Evolutionary conservation across 2,113 vertebrate genomes (phyloP).

Genomic region (Talpa occidentalis): DNA sequence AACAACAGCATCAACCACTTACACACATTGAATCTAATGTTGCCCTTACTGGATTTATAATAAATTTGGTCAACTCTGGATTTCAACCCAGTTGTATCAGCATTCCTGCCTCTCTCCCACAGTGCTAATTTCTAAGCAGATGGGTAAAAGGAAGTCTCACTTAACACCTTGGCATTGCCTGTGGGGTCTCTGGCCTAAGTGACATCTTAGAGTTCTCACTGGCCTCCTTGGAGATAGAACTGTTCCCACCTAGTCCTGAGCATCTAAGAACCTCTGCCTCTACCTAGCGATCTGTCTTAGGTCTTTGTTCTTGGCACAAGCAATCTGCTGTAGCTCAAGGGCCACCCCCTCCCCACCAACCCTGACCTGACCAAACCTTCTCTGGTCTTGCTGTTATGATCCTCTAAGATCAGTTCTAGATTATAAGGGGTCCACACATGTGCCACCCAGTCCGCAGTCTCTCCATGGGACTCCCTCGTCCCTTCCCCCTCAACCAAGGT

Average conservation of each 20-base stretch:
- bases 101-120: neutral
- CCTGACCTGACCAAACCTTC: neutral
- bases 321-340: neutral
- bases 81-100: neutral
- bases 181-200: neutral
- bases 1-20: neutral
- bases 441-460: accelerated
- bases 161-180: neutral
- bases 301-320: neutral
- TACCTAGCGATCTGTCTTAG: too few relatives aligned
- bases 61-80: neutral
- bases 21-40: too few relatives aligned
- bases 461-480: neutral
- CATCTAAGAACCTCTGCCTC: neutral
- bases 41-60: neutral
- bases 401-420: neutral
- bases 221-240: neutral
- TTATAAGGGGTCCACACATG: accelerated
- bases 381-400: neutral
- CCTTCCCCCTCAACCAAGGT: neutral
- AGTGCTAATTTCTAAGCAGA: neutral
- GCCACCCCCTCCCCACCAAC: accelerated
- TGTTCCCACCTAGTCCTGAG: neutral
- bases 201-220: neutral
- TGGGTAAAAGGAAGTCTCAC: neutral